phyloP scores from a whole-genome alignment of 2,888 invertebrate species.

The Venustoraphidia nigricollis region DNA sequence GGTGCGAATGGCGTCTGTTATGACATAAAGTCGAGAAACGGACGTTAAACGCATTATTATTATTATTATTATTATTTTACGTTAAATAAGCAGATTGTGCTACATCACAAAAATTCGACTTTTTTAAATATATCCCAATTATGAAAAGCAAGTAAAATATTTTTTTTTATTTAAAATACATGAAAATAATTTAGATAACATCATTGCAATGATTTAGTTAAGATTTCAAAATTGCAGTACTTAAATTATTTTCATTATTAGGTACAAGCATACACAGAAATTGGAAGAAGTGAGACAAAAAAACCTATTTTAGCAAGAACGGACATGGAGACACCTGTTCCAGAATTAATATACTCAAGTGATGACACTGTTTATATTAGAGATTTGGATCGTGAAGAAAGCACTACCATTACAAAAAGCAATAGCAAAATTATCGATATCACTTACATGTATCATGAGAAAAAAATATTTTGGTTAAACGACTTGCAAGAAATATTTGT shows the following conservation, averaged over 20 bases:
- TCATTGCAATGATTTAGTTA: background rate
- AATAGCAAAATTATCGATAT: conserved; percentile 56
- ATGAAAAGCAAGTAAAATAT: too few relatives aligned
- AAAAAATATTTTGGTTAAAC: conserved; percentile 70
- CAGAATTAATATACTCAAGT: conserved; percentile 59
- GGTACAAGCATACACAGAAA: conserved; percentile 68
- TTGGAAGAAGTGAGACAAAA: conserved; percentile 59
- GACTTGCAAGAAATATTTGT: conserved; percentile 54
- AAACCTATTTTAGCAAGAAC: conserved; percentile 48
- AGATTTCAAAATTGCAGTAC: background rate
- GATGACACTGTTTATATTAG: conserved; percentile 55
- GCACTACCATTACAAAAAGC: conserved; percentile 35
- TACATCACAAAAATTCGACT: too few relatives aligned
- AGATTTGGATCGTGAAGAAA: conserved; percentile 58
- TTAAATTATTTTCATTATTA: conserved; percentile 23
- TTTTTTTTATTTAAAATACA: too few relatives aligned
- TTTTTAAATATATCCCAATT: too few relatives aligned
- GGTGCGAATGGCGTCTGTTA: too few relatives aligned
- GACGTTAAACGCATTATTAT: too few relatives aligned
- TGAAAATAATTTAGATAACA: too few relatives aligned
- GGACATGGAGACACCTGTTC: conserved; percentile 59
- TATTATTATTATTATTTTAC: too few relatives aligned
- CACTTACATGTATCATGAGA: conserved; percentile 50
- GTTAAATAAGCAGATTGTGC: too few relatives aligned
- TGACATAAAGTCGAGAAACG: too few relatives aligned